Percentiles rank a stretch among this genome's conserved stretches.
phyloP scores from a whole-genome alignment of 2,888 invertebrate genomes.

The Camptogramma bilineatum region DNA sequence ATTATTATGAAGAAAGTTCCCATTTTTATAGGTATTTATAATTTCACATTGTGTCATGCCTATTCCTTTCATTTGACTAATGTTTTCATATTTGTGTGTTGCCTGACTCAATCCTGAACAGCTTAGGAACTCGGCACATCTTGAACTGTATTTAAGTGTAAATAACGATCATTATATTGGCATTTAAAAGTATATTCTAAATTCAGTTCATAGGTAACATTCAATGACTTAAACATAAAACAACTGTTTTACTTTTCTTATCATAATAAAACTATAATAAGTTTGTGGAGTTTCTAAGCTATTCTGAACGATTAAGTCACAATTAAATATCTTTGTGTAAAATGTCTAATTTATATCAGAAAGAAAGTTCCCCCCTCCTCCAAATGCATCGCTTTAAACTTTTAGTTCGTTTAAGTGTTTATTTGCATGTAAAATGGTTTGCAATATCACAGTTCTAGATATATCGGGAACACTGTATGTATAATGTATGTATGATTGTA shows the following conservation, averaged over 20 bases:
- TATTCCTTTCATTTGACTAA: constrained; percentile 73
- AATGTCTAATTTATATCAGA: constrained; percentile 26
- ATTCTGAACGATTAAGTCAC: constrained; percentile 18
- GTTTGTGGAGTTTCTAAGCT: background rate
- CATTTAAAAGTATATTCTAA: no score
- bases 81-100: constrained; percentile 37
- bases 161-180: background rate
- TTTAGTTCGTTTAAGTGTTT: constrained; percentile 72
- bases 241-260: no score
- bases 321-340: constrained; percentile 23
- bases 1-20: constrained; percentile 54
- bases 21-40: constrained; percentile 71
- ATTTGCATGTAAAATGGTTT: constrained; percentile 84
- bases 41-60: constrained; percentile 75
- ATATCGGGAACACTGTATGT: constrained; percentile 47
- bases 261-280: no score
- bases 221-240: no score
- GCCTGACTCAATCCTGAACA: constrained; percentile 22
- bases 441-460: constrained; percentile 66
- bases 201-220: no score
- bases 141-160: no score
- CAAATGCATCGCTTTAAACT: constrained; percentile 76
- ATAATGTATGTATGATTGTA: constrained; percentile 37
- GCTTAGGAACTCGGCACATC: background rate
- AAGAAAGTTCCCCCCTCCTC: constrained; percentile 52